A percentile compares a stretch with the other conserved stretches of the same genome.
phyloP scores from a whole-genome alignment of 2,113 vertebrate species.

The Sebastes fasciatus region DNA sequence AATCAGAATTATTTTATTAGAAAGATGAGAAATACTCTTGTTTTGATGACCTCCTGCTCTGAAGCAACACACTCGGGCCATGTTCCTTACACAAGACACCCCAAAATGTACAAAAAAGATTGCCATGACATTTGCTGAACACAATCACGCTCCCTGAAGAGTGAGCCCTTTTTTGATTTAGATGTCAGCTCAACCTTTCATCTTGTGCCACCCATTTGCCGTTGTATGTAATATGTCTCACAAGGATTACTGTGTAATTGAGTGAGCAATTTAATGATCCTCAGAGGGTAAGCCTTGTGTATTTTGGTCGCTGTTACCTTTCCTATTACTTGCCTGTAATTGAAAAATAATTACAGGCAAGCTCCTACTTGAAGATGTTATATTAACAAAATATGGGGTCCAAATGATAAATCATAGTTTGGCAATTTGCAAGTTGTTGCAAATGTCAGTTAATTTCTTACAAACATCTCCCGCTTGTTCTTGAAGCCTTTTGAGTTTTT shows the following conservation, averaged over 20 bases:
- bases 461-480: not conserved
- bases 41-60: not conserved
- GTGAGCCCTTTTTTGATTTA: not conserved
- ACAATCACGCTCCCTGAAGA: not conserved
- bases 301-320: not conserved
- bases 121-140: not conserved
- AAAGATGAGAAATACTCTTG: not conserved
- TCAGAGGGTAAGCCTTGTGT: not conserved
- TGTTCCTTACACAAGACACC: not conserved
- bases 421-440: not conserved
- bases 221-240: not conserved
- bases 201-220: not conserved
- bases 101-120: not conserved
- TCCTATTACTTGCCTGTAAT: not conserved
- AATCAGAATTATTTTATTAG: not conserved
- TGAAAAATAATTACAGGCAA: slow-evolving; percentile 19
- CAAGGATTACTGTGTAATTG: not conserved
- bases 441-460: not conserved
- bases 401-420: not conserved
- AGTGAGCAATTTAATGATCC: not conserved
- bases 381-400: not conserved
- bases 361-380: not conserved
- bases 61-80: not conserved
- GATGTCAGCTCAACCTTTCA: not conserved
- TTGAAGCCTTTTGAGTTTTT: not conserved